Percentiles rank a stretch among this genome's conserved stretches.
Evolutionary conservation across 2,888 invertebrate species (phyloP).

Genomic region (Orthosia incerta): DNA sequence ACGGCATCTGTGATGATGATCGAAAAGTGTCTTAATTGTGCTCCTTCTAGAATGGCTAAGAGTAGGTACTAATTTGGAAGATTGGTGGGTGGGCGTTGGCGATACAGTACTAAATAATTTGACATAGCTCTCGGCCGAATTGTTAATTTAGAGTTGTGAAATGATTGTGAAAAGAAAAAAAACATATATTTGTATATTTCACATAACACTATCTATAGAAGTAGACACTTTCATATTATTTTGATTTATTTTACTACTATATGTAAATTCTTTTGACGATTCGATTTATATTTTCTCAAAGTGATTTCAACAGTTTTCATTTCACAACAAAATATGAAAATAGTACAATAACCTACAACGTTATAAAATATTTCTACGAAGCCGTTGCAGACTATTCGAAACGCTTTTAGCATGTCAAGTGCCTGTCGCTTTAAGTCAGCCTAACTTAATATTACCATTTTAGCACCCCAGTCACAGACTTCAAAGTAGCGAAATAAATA

Average conservation of each 20-base stretch:
- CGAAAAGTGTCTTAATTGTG: too few relatives aligned
- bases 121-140: too few relatives aligned
- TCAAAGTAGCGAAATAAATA: slow-evolving; percentile 31
- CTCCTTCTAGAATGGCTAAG: too few relatives aligned
- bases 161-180: too few relatives aligned
- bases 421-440: slow-evolving; percentile 18
- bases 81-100: too few relatives aligned
- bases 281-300: background rate
- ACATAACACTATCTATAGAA: background rate
- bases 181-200: too few relatives aligned
- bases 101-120: too few relatives aligned
- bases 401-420: slow-evolving; percentile 41
- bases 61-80: too few relatives aligned
- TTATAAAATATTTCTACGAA: slow-evolving; percentile 22
- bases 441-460: slow-evolving; percentile 39
- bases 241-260: background rate
- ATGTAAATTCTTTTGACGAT: background rate
- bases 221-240: too few relatives aligned
- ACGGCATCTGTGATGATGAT: too few relatives aligned
- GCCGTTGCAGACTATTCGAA: slow-evolving; percentile 14
- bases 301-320: slow-evolving; percentile 1
- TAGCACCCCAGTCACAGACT: slow-evolving; percentile 36
- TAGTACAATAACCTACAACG: background rate
- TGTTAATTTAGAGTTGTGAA: too few relatives aligned
- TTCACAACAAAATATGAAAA: background rate